Evolutionary conservation across 2,113 vertebrate genomes (phyloP).

Genomic region (Leptodactylus fuscus): DNA sequence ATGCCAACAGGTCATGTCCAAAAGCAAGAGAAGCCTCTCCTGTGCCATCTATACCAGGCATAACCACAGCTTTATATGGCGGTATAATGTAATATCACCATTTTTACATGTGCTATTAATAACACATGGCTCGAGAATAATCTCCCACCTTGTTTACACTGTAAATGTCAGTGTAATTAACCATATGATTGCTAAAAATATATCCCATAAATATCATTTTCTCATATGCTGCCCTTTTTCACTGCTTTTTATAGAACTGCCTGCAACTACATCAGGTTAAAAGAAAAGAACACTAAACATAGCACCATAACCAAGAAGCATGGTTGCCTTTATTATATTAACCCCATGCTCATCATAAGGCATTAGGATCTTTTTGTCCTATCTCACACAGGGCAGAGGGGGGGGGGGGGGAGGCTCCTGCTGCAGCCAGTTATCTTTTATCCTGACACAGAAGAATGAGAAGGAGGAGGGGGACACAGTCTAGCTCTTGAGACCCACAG

Average conservation of each 20-base stretch:
- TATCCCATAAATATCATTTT: not conserved
- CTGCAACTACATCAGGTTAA: not conserved
- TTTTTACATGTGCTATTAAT: not conserved
- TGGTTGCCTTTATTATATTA: too few relatives aligned
- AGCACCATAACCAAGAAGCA: too few relatives aligned
- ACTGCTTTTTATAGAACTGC: not conserved
- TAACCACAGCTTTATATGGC: not conserved
- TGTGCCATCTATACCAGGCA: not conserved
- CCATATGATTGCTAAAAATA: slow-evolving; percentile 28
- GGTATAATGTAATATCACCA: not conserved
- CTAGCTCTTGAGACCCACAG: too few relatives aligned
- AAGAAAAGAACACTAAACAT: too few relatives aligned
- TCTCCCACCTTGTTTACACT: slow-evolving; percentile 32
- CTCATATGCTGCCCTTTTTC: not conserved
- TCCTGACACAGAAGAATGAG: too few relatives aligned
- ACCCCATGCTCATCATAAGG: too few relatives aligned
- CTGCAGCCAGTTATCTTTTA: too few relatives aligned
- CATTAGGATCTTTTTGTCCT: too few relatives aligned
- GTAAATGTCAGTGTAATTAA: slow-evolving; percentile 29
- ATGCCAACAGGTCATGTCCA: too few relatives aligned
- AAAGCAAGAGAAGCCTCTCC: not conserved
- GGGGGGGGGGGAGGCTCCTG: too few relatives aligned
- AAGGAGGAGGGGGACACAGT: too few relatives aligned
- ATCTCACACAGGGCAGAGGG: too few relatives aligned
- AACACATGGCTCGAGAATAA: slow-evolving; percentile 32